Conservation (phyloP, 2,797 vertebrate genomes). For the Xiphophorus birchmanni region DNA sequence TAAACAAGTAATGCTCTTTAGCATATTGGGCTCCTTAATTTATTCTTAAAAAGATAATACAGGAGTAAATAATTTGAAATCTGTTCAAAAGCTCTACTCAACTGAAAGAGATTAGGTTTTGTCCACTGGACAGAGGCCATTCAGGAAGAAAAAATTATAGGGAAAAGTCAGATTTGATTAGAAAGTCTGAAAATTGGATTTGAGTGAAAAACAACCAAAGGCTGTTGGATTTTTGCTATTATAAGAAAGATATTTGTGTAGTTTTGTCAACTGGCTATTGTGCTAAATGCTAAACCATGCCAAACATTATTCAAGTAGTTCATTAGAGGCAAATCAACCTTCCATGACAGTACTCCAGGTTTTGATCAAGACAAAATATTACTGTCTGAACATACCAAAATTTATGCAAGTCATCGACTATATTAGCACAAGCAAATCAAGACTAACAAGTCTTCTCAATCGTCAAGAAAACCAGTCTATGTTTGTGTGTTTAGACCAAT, state of each 20-base stretch:
- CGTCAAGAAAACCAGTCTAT: not conserved
- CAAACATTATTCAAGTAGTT: not conserved
- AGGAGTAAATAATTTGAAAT: not conserved
- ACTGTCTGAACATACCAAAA: not conserved
- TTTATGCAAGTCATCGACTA: not conserved
- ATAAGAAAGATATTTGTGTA: not conserved
- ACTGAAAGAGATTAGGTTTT: not conserved
- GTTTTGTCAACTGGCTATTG: not conserved
- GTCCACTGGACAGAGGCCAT: not conserved
- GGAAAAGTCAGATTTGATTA: not conserved
- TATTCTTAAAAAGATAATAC: not conserved
- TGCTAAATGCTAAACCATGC: not conserved
- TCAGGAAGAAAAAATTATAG: not conserved
- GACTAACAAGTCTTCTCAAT: not conserved
- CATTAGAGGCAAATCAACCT: not conserved
- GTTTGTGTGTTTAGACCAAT: not conserved
- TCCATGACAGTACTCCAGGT: not conserved
- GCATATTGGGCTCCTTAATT: not conserved
- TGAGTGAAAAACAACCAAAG: not conserved
- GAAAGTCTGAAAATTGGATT: not conserved
- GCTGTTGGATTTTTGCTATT: not conserved
- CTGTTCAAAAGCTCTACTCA: not conserved
- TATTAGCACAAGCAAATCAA: not conserved
- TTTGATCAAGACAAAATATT: not conserved
- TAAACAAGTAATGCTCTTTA: slow-evolving; percentile 7